These are phyloP conservation scores for Neotoxoptera formosana DNA, from an alignment of 1,140 invertebrate species.

Conservation along the genomic window DNA sequence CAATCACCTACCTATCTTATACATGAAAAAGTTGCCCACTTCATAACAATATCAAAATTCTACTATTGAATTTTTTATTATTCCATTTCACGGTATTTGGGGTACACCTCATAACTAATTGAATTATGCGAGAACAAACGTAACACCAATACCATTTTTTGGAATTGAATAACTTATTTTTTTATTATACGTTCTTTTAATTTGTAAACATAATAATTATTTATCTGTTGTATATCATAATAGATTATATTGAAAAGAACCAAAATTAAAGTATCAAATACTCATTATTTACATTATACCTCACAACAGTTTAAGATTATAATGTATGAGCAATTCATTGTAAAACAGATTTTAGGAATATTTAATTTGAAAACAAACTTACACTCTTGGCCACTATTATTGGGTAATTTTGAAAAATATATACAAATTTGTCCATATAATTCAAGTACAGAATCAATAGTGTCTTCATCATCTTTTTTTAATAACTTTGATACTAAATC, in stretches of 20 bases:
- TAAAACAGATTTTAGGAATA: not conserved
- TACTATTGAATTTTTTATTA: too few species aligned
- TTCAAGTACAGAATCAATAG: constrained; percentile 73
- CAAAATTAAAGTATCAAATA: not conserved
- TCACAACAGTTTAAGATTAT: not conserved
- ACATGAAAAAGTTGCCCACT: too few species aligned
- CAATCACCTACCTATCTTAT: too few species aligned
- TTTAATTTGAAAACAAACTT: constrained; percentile 60
- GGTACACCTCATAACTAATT: not conserved
- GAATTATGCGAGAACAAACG: not conserved
- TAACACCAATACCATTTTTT: not conserved
- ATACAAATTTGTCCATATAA: constrained; percentile 74
- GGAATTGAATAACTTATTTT: too few species aligned
- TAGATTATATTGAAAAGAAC: not conserved
- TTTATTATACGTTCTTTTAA: not conserved
- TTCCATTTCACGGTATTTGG: too few species aligned
- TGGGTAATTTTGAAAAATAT: constrained; percentile 66
- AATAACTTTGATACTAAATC: constrained; percentile 75
- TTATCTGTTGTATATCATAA: not conserved
- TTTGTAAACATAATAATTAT: too few species aligned
- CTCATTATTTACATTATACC: not conserved
- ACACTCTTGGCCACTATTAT: constrained; percentile 54
- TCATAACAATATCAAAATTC: too few species aligned
- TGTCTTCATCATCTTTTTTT: constrained; percentile 75
- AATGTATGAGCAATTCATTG: not conserved